Base-by-base conservation (phyloP, 2,113 vertebrate genomes). In the Hepsetus odoe region DNA sequence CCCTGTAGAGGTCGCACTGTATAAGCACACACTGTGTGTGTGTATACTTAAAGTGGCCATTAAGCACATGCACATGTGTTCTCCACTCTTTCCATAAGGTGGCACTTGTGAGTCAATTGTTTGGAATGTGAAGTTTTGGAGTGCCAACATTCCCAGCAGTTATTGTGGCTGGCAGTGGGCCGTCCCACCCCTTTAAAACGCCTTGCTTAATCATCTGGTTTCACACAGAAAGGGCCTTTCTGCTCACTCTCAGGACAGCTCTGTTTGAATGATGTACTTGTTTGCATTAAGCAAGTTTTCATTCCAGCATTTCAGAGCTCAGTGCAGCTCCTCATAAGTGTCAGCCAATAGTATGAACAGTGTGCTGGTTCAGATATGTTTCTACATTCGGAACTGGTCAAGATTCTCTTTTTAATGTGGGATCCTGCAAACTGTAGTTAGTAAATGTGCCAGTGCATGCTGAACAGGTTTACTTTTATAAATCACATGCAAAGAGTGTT, bases 71-170 rank as follows among this genome's bases (percentile, higher is more conserved):
- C 14, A 22, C 49, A 20, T n/a, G 49, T 51, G 18, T 9, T n/a
- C 18, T 18, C 0, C 14, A 68, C 5, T 13, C 7, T 61, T 28
- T 38, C 74, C 79, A 74, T 70, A 66, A 46, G 74, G 61, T 49
- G 79, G 78, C 70, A 58, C 9, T 28, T 8, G 59, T 71, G 55
- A 33, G 49, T 6, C 69, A 86, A 90, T 85, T 69, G 44, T 85
- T 24, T 79, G 85, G 83, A 80, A 78, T 68, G 68, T 71, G 13
- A n/a, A 12, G 33, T 40, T 20, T n/a, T n/a, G n/a, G n/a, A 42
- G n/a, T 44, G 72, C 32, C 61, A 76, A 49, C 28, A 68, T 68
- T 84, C 82, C 80, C 61, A 84, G 65, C 66, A 75, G 77, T 33
- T 80, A 68, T 72, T 83, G 49, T 77, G 70, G n/a, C 49, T 69